Evolutionary conservation across 1,140 invertebrate genomes (phyloP), one percentile per base, ranked within the genome.

Genomic region (Orchesella cincta): DNA sequence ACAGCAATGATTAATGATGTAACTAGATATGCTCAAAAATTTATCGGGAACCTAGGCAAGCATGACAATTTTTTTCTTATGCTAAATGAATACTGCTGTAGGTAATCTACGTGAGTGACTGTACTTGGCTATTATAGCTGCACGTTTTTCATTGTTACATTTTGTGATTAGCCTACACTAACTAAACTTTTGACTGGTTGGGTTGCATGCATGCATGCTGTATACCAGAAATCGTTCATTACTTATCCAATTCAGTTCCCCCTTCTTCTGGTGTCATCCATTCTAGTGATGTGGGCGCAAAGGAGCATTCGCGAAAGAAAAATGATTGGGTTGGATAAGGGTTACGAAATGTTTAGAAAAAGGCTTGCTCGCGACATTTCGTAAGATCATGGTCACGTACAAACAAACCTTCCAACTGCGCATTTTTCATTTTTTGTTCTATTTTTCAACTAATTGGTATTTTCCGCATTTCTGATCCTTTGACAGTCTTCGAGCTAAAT

Each of bases 381-480:
- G 8, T 20, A 67, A 67, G 62, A 67, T 67, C 62, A 67, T 29
- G 62, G 62, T 67, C 62, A 67, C 62, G 62, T 67, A 67, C 31
- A 29, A 29, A n/a, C 16, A 12, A 12, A 46, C 39, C 8, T 46
- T 46, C 20, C 39, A 46, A 67, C 14, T 67, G 8, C 23, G 5
- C 62, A 14, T 5, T 23, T 16, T n/a, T 67, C 62, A 14, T n/a
- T 31, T 26, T 31, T n/a, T 8, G 2, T 31, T 20, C 39, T 8
- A 31, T 31, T 67, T 3, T 8, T 29, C 8, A 67, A 31, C 8
- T 23, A 26, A 14, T 67, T 67, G 8, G 26, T 62, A 8, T 8
- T 46, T 46, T 67, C 62, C 62, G 62, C 28, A 67, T 29, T 29
- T 31, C 26, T 23, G 3, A 33, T n/a, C n/a, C n/a, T n/a, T n/a